A percentile compares a stretch with the other conserved stretches of the same genome.
Conservation (phyloP, 2,797 vertebrate species). For the Rhinoraja longicauda region DNA sequence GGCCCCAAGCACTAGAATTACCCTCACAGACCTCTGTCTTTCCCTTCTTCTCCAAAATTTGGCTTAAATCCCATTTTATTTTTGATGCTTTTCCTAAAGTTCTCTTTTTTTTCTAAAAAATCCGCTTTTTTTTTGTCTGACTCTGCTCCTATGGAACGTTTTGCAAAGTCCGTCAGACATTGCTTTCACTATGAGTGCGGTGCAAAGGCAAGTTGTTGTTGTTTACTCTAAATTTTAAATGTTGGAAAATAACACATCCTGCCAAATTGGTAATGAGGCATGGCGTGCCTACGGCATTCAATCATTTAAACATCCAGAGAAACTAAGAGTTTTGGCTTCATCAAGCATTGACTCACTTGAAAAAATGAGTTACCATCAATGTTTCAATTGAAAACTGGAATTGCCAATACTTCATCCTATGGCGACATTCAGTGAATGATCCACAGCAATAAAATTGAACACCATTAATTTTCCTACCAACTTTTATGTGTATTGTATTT, state of each 20-base stretch:
- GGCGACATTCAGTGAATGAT: not conserved
- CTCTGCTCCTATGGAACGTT: not conserved
- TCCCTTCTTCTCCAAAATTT: not conserved
- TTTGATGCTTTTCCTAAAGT: not conserved
- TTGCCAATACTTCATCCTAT: too few species aligned
- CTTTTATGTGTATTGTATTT: not conserved
- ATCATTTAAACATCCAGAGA: not conserved
- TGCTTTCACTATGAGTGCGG: not conserved
- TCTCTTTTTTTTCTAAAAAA: not conserved
- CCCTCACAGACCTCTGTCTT: not conserved
- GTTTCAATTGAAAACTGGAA: not conserved
- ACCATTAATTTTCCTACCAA: not conserved
- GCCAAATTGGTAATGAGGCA: not conserved
- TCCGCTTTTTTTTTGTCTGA: not conserved
- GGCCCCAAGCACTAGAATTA: not conserved
- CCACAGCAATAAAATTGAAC: not conserved
- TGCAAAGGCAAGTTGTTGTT: not conserved
- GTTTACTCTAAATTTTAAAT: not conserved
- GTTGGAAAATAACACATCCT: not conserved
- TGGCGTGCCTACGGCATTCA: not conserved
- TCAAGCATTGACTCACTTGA: not conserved
- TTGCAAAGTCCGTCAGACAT: not conserved
- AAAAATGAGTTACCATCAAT: not conserved
- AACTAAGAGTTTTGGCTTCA: not conserved
- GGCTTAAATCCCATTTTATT: not conserved